These are phyloP conservation scores for Drosophila kokeensis DNA, from an alignment of 2,888 invertebrate genomes.

Conservation along the genomic window DNA sequence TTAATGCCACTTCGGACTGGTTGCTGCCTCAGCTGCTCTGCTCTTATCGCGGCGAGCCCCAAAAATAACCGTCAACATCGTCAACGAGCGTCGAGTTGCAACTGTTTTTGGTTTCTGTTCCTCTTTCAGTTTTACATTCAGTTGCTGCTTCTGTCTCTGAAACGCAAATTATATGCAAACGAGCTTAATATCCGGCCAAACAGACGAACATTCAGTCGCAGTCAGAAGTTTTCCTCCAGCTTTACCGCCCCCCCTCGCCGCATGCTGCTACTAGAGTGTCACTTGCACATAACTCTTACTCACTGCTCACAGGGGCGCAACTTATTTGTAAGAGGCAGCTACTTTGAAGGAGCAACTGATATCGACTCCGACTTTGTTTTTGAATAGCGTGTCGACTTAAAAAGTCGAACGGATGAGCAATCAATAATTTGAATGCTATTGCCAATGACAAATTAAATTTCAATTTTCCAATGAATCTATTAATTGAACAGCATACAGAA, in stretches of 20 bases:
- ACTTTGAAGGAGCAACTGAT: slow-evolving; percentile 3
- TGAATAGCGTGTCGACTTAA: not conserved
- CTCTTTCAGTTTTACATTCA: slow-evolving; percentile 30
- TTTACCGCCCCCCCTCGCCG: not conserved
- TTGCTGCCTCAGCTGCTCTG: slow-evolving; percentile 18
- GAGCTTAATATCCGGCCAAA: slow-evolving; percentile 81
- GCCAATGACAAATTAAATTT: not conserved
- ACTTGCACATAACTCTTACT: slow-evolving; percentile 8
- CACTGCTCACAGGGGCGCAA: slow-evolving; percentile 10
- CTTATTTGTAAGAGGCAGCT: slow-evolving; percentile 9
- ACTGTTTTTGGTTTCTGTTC: slow-evolving; percentile 25
- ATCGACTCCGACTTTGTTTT: not conserved
- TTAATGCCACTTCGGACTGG: slow-evolving; percentile 50
- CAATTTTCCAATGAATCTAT: not conserved
- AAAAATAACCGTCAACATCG: slow-evolving; percentile 67
- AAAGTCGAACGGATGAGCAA: not conserved
- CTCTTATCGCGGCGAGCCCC: slow-evolving; percentile 69
- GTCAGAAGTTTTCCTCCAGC: not conserved
- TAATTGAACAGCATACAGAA: not conserved
- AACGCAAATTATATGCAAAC: slow-evolving; percentile 80
- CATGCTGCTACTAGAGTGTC: not conserved
- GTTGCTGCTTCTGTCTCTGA: slow-evolving; percentile 64
- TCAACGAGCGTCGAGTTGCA: slow-evolving; percentile 54
- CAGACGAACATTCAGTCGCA: slow-evolving; percentile 59
- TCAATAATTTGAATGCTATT: not conserved